Conservation (phyloP, 30 jellyfish, hydroid and myxozoan genomes). For the Chironex yamaguchii region DNA sequence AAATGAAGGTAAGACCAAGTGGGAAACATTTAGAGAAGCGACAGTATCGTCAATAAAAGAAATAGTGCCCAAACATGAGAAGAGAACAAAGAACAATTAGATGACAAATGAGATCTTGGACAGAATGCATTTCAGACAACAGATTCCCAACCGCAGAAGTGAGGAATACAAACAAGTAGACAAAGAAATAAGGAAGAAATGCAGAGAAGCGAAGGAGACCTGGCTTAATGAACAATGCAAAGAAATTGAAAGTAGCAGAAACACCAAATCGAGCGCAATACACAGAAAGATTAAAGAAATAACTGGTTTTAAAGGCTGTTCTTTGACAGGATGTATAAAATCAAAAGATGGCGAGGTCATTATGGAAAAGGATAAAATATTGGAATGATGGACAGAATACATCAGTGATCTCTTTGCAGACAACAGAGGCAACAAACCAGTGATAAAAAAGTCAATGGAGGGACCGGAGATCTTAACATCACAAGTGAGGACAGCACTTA, state of each 20-base stretch:
- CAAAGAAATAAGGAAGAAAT: constrained; percentile 11
- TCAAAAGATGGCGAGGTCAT: constrained; percentile 38
- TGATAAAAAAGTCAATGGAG: not conserved
- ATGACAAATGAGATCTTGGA: constrained; percentile 17
- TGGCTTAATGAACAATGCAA: constrained; percentile 49
- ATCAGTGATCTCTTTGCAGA: constrained; percentile 25
- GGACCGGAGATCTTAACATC: constrained; percentile 25
- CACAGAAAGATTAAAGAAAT: constrained; percentile 49
- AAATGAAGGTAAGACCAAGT: not conserved
- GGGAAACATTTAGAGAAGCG: not conserved
- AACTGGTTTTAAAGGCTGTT: constrained; percentile 9
- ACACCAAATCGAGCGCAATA: constrained; percentile 5
- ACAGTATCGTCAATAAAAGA: not conserved
- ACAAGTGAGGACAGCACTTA: not conserved
- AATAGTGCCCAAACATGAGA: not conserved
- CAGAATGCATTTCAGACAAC: not conserved
- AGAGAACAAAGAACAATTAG: not conserved
- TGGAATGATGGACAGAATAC: constrained; percentile 60
- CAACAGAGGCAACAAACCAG: constrained; percentile 48
- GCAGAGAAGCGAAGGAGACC: constrained; percentile 27
- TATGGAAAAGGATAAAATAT: constrained; percentile 17
- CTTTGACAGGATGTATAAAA: constrained; percentile 38
- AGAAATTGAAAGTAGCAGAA: constrained; percentile 15
- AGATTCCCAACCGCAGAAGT: not conserved
- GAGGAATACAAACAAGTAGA: not conserved